Percentiles rank a stretch among this genome's conserved stretches.
phyloP scores from a whole-genome alignment of 2,797 vertebrate genomes.

The Tapera naevia region DNA sequence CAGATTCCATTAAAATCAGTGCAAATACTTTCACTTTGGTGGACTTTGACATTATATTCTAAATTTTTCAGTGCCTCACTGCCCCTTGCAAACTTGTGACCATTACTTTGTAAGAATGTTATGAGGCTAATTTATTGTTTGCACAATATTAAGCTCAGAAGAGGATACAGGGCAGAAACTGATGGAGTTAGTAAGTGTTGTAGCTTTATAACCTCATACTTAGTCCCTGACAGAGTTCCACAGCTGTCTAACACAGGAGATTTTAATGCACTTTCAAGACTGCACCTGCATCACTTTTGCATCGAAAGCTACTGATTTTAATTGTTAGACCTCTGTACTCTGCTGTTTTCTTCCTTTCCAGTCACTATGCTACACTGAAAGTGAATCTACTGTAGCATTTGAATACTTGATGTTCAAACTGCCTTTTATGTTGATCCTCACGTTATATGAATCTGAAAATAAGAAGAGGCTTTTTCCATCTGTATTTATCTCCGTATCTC shows the following conservation, averaged over 20 bases:
- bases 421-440: background rate
- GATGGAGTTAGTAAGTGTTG: background rate
- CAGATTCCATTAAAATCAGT: background rate
- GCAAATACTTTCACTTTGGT: background rate
- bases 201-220: background rate
- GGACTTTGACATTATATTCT: background rate
- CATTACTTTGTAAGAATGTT: background rate
- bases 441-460: background rate
- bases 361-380: background rate
- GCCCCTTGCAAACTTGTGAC: background rate
- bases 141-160: background rate
- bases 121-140: background rate
- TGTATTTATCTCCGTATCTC: background rate
- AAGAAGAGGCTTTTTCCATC: background rate
- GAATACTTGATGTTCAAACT: background rate
- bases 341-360: background rate
- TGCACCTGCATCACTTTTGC: background rate
- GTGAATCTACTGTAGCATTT: background rate
- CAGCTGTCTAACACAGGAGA: background rate
- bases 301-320: background rate
- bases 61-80: background rate
- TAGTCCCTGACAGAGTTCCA: background rate
- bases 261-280: background rate
- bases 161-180: background rate
- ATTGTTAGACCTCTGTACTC: background rate